Percentiles rank a stretch among this genome's conserved stretches.
Evolutionary conservation across 2,113 vertebrate genomes (phyloP).

Genomic region (Tychaedon coryphoeus): DNA sequence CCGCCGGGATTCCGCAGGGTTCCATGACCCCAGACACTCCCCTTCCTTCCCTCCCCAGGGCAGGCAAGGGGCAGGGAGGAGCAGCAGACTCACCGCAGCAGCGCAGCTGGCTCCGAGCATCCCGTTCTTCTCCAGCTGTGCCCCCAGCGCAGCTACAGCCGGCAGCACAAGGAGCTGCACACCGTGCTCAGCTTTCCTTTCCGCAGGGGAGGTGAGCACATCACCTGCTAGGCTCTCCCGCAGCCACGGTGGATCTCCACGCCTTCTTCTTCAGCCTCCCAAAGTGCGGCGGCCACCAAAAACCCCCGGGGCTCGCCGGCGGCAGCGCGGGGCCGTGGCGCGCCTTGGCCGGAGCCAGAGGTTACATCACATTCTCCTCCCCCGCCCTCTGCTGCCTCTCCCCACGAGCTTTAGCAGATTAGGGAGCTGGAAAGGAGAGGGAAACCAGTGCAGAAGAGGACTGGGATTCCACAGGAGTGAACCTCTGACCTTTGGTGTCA

Average conservation of each 20-base stretch:
- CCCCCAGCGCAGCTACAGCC: background rate
- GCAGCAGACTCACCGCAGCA: conserved; percentile 1
- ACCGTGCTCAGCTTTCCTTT: background rate
- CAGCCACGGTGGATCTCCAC: background rate
- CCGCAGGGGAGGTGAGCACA: rapidly evolving
- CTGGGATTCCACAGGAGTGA: background rate
- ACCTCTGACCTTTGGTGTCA: background rate
- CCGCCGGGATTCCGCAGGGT: background rate
- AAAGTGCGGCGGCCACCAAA: rapidly evolving
- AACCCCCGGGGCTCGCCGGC: rapidly evolving
- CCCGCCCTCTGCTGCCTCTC: background rate
- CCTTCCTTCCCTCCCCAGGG: background rate
- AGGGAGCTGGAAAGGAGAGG: background rate
- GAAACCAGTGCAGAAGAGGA: background rate
- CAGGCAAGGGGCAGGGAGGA: background rate
- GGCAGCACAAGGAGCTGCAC: background rate
- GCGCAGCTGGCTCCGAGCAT: background rate
- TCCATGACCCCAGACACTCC: background rate
- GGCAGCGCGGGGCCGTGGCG: rapidly evolving
- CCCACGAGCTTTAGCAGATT: background rate
- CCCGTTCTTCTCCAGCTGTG: background rate
- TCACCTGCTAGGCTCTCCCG: background rate
- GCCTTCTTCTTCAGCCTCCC: background rate
- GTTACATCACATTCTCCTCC: background rate
- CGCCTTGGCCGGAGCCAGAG: background rate